phyloP scores from a whole-genome alignment of 1,140 invertebrate species.

The Reticulitermes speratus region DNA sequence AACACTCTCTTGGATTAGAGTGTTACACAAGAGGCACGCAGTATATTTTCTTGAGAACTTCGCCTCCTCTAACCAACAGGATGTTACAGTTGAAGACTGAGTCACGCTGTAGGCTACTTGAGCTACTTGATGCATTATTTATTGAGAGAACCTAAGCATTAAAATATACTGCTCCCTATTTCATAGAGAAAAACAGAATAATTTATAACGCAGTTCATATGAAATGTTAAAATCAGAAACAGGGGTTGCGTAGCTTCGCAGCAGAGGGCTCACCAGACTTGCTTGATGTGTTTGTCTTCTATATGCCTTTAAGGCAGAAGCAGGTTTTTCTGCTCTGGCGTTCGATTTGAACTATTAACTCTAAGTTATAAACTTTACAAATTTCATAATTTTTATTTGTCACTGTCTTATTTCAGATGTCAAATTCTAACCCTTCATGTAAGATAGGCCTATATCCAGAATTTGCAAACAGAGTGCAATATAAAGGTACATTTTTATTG shows the following conservation, averaged over 20 bases:
- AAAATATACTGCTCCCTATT: neutral
- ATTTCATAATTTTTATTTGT: too few species aligned
- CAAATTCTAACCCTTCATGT: too few species aligned
- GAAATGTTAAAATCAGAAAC: neutral
- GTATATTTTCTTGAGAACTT: neutral
- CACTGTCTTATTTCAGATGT: too few species aligned
- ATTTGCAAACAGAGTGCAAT: too few species aligned
- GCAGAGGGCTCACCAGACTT: neutral
- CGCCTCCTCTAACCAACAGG: neutral
- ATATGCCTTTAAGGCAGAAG: too few species aligned
- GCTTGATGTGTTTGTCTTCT: neutral
- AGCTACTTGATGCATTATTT: neutral
- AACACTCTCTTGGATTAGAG: neutral
- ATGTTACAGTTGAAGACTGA: neutral
- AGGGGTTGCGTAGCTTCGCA: neutral
- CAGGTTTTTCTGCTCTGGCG: too few species aligned
- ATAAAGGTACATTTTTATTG: too few species aligned
- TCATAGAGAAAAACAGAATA: neutral
- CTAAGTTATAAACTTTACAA: too few species aligned
- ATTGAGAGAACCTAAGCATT: neutral
- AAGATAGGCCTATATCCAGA: too few species aligned
- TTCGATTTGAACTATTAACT: too few species aligned
- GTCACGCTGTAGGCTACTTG: neutral
- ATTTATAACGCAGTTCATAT: conserved; percentile 10
- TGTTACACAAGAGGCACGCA: neutral